Percentiles rank a stretch among this genome's conserved stretches.
Evolutionary conservation across 2,113 vertebrate species (phyloP).

Genomic region (Rana temporaria): DNA sequence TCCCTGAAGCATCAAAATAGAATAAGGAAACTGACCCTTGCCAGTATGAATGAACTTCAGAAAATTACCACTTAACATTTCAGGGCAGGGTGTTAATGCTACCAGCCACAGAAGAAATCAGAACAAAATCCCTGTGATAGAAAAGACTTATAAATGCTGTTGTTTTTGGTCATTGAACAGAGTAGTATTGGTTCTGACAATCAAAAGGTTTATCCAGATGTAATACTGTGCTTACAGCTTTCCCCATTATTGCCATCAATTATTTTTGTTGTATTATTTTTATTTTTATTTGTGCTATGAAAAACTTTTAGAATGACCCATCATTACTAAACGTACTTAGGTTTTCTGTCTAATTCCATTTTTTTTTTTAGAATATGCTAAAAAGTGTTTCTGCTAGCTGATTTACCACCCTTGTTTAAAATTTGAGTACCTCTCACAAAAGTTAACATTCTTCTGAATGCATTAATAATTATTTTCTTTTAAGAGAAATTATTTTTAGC

Average conservation of each 20-base stretch:
- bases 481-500: too few relatives aligned
- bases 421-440: too few relatives aligned
- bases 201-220: constrained; percentile 14
- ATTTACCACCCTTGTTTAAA: too few relatives aligned
- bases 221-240: background rate
- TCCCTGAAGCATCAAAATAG: constrained; percentile 54
- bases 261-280: background rate
- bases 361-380: too few relatives aligned
- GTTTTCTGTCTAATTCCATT: too few relatives aligned
- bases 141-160: constrained; percentile 62
- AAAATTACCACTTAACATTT: constrained; percentile 64
- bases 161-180: constrained; percentile 38
- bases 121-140: constrained; percentile 60
- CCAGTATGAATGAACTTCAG: constrained; percentile 51
- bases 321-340: too few relatives aligned
- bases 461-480: too few relatives aligned
- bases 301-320: too few relatives aligned
- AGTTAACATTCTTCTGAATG: too few relatives aligned
- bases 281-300: too few relatives aligned
- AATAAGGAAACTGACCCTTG: constrained; percentile 45
- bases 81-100: constrained; percentile 47
- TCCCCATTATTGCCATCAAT: background rate
- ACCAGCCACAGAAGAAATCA: constrained; percentile 54
- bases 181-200: constrained; percentile 17
- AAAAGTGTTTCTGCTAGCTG: too few relatives aligned